Evolutionary conservation across 2,797 vertebrate species (phyloP).

Genomic region (Xiphophorus birchmanni): DNA sequence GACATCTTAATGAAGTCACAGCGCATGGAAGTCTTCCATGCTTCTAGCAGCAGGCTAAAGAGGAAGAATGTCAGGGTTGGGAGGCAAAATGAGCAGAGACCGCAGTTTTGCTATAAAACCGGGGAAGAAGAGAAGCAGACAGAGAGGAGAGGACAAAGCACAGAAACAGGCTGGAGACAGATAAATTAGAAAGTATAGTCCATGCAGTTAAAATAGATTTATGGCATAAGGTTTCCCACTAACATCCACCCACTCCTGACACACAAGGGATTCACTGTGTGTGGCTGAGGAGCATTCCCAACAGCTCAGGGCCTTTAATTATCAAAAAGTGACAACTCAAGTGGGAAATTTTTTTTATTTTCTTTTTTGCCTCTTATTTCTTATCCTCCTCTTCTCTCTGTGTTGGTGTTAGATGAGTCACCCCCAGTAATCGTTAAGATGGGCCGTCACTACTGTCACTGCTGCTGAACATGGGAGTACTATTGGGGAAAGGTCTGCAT

Average conservation of each 20-base stretch:
- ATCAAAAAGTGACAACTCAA: constrained; percentile 49
- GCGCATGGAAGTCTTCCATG: constrained; percentile 55
- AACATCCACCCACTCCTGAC: constrained; percentile 50
- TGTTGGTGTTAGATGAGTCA: constrained; percentile 65
- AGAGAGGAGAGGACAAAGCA: background rate
- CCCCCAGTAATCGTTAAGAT: constrained; percentile 26
- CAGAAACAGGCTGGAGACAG: constrained; percentile 7
- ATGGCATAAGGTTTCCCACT: constrained; percentile 44
- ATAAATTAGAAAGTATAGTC: constrained; percentile 33
- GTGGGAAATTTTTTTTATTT: constrained; percentile 11
- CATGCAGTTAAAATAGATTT: constrained; percentile 33
- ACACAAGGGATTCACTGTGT: constrained; percentile 28
- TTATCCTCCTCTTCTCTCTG: constrained; percentile 38
- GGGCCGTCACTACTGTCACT: constrained; percentile 37
- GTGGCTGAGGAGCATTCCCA: constrained; percentile 19
- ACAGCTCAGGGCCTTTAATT: constrained; percentile 43
- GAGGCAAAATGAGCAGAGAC: constrained; percentile 13
- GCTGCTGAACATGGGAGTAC: constrained; percentile 36
- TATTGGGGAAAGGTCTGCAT: constrained; percentile 30
- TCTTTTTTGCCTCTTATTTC: constrained; percentile 31
- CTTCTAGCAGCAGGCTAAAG: constrained; percentile 40
- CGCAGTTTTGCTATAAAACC: constrained; percentile 16
- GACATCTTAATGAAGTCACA: constrained; percentile 67
- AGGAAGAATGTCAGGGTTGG: background rate
- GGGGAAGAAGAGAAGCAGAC: constrained; percentile 14